phyloP scores from a whole-genome alignment of 2,888 invertebrate genomes.

The Sinhomidia bicolor region DNA sequence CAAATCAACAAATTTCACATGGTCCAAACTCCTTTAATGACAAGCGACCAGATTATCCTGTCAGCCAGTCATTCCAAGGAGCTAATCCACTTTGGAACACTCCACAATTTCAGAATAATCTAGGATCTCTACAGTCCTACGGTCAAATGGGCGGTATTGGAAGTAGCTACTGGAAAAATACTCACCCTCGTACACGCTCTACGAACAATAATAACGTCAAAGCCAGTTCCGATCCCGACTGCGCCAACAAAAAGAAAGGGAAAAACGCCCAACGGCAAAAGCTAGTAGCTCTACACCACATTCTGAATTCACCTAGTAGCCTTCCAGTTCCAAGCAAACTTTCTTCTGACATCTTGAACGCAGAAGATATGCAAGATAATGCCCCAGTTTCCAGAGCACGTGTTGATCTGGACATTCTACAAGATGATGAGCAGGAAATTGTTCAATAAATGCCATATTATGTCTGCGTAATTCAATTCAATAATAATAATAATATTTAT shows the following conservation, averaged over 20 bases:
- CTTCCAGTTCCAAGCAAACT: neutral
- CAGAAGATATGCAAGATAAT: neutral
- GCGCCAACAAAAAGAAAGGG: neutral
- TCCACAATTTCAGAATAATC: constrained; percentile 55
- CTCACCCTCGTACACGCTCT: neutral
- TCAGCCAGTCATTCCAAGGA: constrained; percentile 47
- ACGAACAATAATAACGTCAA: neutral
- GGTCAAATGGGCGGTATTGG: constrained; percentile 39
- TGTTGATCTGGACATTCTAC: constrained; percentile 53
- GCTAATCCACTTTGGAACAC: constrained; percentile 57
- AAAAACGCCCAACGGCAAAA: neutral
- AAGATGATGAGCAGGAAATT: constrained; percentile 27
- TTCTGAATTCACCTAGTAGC: neutral
- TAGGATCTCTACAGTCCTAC: constrained; percentile 23
- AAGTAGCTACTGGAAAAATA: constrained; percentile 52
- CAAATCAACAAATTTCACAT: constrained; percentile 11
- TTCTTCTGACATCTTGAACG: too few species aligned
- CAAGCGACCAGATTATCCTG: constrained; percentile 55
- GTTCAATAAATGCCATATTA: neutral
- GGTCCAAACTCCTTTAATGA: neutral
- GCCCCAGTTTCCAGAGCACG: constrained; percentile 43
- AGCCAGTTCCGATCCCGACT: too few species aligned
- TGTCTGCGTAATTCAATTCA: too few species aligned
- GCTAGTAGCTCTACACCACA: too few species aligned
- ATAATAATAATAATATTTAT: too few species aligned